Percentiles rank a stretch among this genome's conserved stretches.
phyloP scores from a whole-genome alignment of 1,140 invertebrate genomes.

The Grapholita molesta region DNA sequence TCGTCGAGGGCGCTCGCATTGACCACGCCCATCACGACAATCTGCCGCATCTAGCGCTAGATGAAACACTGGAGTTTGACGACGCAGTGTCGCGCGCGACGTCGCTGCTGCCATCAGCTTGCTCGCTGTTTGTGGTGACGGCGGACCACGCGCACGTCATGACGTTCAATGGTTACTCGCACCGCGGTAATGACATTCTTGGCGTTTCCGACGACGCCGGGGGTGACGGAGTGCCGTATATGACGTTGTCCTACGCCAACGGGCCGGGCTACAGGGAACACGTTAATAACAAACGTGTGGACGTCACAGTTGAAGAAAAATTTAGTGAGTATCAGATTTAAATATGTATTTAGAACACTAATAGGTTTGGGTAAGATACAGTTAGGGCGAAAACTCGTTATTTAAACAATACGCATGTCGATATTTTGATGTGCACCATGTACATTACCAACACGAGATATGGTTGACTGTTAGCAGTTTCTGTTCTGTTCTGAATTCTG shows the following conservation, averaged over 20 bases:
- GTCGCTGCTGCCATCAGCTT: conserved; percentile 76
- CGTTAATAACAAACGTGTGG: conserved; percentile 48
- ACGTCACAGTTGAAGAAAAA: conserved; percentile 54
- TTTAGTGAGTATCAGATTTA: conserved; percentile 55
- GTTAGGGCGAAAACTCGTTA: too few species aligned
- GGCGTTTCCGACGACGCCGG: conserved; percentile 66
- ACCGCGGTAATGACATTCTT: conserved; percentile 77
- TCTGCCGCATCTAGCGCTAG: conserved; percentile 82
- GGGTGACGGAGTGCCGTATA: conserved; percentile 80
- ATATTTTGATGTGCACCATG: too few species aligned
- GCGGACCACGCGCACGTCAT: conserved; percentile 85
- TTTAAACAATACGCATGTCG: too few species aligned
- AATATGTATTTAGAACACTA: not conserved
- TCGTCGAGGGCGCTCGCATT: conserved; percentile 92
- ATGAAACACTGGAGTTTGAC: conserved; percentile 69
- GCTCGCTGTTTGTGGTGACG: conserved; percentile 84
- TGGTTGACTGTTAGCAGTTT: too few species aligned
- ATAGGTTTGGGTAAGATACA: too few species aligned
- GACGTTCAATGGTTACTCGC: conserved; percentile 81
- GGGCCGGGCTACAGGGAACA: conserved; percentile 81
- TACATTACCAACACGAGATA: too few species aligned
- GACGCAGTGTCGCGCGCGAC: conserved; percentile 74
- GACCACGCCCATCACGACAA: conserved; percentile 90
- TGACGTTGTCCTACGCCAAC: conserved; percentile 87
- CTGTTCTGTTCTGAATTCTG: too few species aligned